Percentiles rank a stretch among this genome's conserved stretches.
phyloP scores from a whole-genome alignment of 2,888 invertebrate genomes.

The Cyaniris semiargus region DNA sequence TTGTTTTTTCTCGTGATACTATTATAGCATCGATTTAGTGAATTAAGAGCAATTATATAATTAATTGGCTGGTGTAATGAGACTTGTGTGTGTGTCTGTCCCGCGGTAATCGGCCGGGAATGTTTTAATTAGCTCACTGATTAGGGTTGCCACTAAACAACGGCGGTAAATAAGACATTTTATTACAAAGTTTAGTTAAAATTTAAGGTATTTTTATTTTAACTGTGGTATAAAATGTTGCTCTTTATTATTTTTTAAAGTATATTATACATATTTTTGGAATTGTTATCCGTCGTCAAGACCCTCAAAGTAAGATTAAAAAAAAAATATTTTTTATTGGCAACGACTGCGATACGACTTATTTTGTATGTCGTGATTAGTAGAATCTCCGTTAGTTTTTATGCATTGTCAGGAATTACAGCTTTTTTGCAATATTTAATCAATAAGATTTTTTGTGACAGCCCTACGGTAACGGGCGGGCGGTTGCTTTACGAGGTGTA shows the following conservation, averaged over 20 bases:
- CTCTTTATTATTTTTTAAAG: too few species aligned
- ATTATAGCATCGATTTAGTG: constrained; percentile 32
- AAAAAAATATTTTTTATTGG: too few species aligned
- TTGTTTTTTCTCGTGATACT: constrained; percentile 32
- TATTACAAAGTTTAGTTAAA: neutral
- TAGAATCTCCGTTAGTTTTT: too few species aligned
- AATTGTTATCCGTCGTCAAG: too few species aligned
- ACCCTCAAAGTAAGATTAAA: too few species aligned
- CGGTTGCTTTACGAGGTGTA: constrained; percentile 32
- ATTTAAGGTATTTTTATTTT: neutral
- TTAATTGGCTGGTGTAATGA: constrained; percentile 35
- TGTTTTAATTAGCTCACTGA: constrained; percentile 68
- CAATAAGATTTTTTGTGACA: neutral
- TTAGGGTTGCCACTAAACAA: constrained; percentile 9
- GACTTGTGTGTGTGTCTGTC: constrained; percentile 37
- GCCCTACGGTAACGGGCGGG: constrained; percentile 23
- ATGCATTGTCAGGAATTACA: neutral
- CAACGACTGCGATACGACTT: too few species aligned
- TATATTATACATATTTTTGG: too few species aligned
- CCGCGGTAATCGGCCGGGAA: constrained; percentile 52
- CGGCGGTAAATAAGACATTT: neutral
- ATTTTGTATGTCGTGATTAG: too few species aligned
- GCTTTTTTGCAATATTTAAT: neutral
- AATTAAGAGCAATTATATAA: constrained; percentile 39
- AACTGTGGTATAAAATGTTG: too few species aligned